A percentile compares a stretch with the other conserved stretches of the same genome.
Conservation (phyloP, 1,140 invertebrate genomes). For the Brachionus asplanchnoidis region DNA sequence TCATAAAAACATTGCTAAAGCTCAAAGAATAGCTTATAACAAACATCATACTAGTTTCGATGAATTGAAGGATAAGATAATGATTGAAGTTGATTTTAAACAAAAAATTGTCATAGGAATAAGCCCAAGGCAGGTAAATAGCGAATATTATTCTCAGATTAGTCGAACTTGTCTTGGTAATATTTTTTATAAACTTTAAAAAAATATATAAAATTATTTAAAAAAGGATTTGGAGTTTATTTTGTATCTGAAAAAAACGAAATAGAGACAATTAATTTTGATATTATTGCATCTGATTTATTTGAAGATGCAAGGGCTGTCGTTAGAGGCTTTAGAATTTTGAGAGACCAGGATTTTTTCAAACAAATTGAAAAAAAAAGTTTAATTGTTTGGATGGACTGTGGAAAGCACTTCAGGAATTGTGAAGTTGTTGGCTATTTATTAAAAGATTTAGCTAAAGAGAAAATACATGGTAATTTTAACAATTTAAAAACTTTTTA, state of each 20-base stretch:
- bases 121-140: conserved; percentile 1
- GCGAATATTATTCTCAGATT: conserved; percentile 1
- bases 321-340: conserved; percentile 11
- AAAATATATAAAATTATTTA: not conserved
- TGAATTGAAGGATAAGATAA: not conserved
- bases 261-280: not conserved
- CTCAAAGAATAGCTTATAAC: not conserved
- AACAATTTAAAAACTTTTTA: not conserved
- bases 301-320: conserved; percentile 17
- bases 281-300: not conserved
- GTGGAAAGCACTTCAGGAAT: conserved; percentile 22
- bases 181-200: not conserved
- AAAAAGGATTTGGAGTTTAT: conserved; percentile 30
- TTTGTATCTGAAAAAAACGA: not conserved
- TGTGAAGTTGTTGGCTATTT: conserved; percentile 11
- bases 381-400: conserved; percentile 26
- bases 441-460: not conserved
- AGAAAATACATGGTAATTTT: conserved; percentile 11
- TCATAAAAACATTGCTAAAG: conserved; percentile 25
- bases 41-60: not conserved
- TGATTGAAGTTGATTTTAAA: conserved; percentile 24
- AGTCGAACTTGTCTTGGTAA: conserved; percentile 6
- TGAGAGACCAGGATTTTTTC: conserved; percentile 20
- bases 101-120: conserved; percentile 22
- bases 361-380: not conserved